A percentile compares a stretch with the other conserved stretches of the same genome.
These are phyloP conservation scores for Ormyrus pomaceus DNA, from an alignment of 2,888 invertebrate species.

Conservation along the genomic window DNA sequence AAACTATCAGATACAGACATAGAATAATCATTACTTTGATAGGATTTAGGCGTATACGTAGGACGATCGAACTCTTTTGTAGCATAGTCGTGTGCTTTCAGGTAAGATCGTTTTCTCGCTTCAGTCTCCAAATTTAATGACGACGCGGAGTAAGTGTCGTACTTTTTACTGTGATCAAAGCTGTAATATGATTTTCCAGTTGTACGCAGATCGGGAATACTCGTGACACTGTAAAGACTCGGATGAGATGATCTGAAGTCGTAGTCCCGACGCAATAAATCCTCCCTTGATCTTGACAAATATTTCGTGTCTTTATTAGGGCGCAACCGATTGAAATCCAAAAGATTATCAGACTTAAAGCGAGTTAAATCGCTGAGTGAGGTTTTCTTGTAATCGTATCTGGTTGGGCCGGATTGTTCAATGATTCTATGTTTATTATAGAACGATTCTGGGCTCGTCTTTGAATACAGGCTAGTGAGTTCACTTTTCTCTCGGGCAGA, in stretches of 20 bases:
- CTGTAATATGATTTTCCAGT: background rate
- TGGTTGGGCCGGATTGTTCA: constrained; percentile 4
- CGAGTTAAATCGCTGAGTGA: background rate
- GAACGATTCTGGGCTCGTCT: background rate
- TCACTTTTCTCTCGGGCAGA: no score
- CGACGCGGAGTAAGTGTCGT: constrained; percentile 24
- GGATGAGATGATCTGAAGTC: constrained; percentile 29
- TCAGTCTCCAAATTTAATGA: constrained; percentile 46
- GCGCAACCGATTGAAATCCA: constrained; percentile 47
- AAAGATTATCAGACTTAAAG: constrained; percentile 4
- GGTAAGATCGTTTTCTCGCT: constrained; percentile 1
- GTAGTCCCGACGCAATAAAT: constrained; percentile 31
- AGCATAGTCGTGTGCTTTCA: background rate
- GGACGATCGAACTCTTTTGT: constrained; percentile 46
- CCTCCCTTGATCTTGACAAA: constrained; percentile 47
- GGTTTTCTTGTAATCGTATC: constrained; percentile 23
- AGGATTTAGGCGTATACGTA: constrained; percentile 41
- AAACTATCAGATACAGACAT: constrained; percentile 53
- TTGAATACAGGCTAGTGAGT: no score
- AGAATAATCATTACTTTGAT: constrained; percentile 44
- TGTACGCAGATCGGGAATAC: constrained; percentile 39
- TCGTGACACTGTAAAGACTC: constrained; percentile 22
- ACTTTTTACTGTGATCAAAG: constrained; percentile 19
- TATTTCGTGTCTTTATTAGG: constrained; percentile 55
- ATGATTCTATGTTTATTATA: constrained; percentile 13